A percentile compares a stretch with the other conserved stretches of the same genome.
phyloP scores from a whole-genome alignment of 2,888 invertebrate genomes.

The Graphium colonna region DNA sequence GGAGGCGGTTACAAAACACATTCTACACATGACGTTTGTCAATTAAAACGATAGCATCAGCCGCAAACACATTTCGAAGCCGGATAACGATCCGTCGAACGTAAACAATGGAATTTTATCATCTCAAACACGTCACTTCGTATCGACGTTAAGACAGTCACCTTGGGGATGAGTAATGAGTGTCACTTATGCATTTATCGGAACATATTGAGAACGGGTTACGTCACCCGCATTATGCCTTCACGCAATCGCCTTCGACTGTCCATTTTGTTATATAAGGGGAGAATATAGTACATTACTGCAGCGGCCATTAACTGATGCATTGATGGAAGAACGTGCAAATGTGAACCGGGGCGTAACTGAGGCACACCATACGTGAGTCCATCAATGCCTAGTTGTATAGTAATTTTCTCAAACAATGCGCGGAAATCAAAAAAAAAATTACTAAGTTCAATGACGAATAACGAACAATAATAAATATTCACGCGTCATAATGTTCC shows the following conservation, averaged over 20 bases:
- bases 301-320: not conserved
- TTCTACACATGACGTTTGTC: too few relatives aligned
- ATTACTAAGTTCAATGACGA: too few relatives aligned
- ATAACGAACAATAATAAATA: too few relatives aligned
- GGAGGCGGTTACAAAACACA: too few relatives aligned
- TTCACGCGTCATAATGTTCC: too few relatives aligned
- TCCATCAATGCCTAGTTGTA: too few relatives aligned
- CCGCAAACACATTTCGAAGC: not conserved
- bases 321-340: too few relatives aligned
- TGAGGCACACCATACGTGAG: too few relatives aligned
- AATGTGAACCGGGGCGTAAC: too few relatives aligned
- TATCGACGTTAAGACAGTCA: slow-evolving; percentile 14
- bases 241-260: not conserved
- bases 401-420: too few relatives aligned
- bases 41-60: not conserved
- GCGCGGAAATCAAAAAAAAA: too few relatives aligned
- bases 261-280: not conserved
- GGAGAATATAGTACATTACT: too few relatives aligned
- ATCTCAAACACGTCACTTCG: not conserved
- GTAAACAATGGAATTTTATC: slow-evolving; percentile 3
- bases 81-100: not conserved
- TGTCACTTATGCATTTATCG: slow-evolving; percentile 2
- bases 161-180: slow-evolving; percentile 15
- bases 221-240: slow-evolving; percentile 2
- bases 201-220: slow-evolving; percentile 7